These are phyloP conservation scores for Bhutanitis thaidina DNA, from an alignment of 2,888 invertebrate species.

Conservation along the genomic window DNA sequence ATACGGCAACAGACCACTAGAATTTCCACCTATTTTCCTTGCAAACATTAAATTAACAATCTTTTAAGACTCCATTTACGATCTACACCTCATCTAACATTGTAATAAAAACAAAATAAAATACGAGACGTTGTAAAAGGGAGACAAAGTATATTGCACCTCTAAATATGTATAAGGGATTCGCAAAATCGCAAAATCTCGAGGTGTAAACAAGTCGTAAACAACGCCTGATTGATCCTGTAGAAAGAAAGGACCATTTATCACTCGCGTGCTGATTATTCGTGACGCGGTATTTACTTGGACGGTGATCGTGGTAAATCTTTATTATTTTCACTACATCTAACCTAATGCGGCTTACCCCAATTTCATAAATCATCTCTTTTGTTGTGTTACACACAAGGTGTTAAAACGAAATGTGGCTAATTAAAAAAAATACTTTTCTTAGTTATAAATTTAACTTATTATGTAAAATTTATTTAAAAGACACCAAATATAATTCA, in stretches of 20 bases:
- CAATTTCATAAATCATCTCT: conserved; percentile 9
- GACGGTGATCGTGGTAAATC: conserved; percentile 14
- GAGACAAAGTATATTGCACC: background rate
- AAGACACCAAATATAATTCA: no score
- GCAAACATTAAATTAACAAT: background rate
- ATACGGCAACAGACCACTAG: no score
- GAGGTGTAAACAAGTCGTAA: conserved; percentile 5
- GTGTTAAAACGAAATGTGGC: background rate
- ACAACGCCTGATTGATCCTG: conserved; percentile 16
- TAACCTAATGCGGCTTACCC: background rate
- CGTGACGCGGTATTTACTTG: conserved; percentile 25
- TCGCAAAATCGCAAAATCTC: background rate
- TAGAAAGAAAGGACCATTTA: conserved; percentile 11
- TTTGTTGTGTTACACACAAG: background rate
- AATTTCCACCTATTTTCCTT: no score
- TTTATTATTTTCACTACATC: conserved; percentile 8
- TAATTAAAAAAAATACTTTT: no score
- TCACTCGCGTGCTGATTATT: conserved; percentile 26
- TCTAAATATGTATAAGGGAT: conserved; percentile 8
- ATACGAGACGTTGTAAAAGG: background rate
- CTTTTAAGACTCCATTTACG: background rate
- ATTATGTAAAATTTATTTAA: no score
- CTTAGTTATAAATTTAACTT: no score
- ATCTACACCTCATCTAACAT: background rate
- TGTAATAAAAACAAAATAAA: background rate